Evolutionary conservation across 2,888 invertebrate species (phyloP).

Genomic region (Phortica okadai): DNA sequence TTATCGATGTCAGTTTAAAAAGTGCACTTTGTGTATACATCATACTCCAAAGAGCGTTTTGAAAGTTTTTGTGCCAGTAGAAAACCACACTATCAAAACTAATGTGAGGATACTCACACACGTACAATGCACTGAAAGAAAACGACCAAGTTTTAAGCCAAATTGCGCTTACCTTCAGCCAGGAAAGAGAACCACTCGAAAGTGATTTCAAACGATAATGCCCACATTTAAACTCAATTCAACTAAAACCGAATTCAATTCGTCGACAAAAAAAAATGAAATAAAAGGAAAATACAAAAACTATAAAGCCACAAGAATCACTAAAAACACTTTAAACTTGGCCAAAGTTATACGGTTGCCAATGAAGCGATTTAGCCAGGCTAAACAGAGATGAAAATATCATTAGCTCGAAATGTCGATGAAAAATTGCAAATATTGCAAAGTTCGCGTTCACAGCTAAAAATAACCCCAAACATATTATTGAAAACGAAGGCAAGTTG

Average conservation of each 20-base stretch:
- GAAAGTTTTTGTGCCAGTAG: not conserved
- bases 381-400: conserved; percentile 27
- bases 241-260: conserved; percentile 1
- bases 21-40: not conserved
- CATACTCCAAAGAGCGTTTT: not conserved
- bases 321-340: conserved; percentile 30
- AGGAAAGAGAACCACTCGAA: not conserved
- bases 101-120: not conserved
- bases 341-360: not conserved
- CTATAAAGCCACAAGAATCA: conserved; percentile 20
- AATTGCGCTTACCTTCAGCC: not conserved
- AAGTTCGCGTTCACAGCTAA: conserved; percentile 5
- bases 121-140: not conserved
- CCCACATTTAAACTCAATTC: conserved; percentile 6
- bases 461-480: not conserved
- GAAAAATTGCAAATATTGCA: conserved; percentile 13
- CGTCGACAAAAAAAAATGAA: not conserved
- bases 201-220: conserved; percentile 24
- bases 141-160: not conserved
- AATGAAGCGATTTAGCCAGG: not conserved
- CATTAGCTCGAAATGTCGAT: not conserved
- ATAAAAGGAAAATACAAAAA: not conserved
- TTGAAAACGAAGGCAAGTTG: not conserved
- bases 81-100: conserved; percentile 6
- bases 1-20: not conserved